Evolutionary conservation across 2,797 vertebrate species (phyloP).

Genomic region (Sebastes flavidus): DNA sequence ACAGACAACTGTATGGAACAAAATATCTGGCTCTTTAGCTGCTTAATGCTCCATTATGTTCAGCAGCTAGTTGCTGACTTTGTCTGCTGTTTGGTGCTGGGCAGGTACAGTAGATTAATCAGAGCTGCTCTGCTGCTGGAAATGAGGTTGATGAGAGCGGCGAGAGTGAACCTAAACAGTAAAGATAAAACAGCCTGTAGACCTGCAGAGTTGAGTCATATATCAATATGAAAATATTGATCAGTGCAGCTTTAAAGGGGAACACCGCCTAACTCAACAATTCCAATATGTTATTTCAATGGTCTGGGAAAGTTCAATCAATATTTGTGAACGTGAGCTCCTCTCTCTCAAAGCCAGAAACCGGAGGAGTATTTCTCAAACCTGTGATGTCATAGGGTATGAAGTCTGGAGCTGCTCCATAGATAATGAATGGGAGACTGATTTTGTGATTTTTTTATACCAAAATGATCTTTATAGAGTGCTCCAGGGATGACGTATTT

Average conservation of each 20-base stretch:
- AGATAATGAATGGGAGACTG: background rate
- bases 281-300: too few relatives aligned
- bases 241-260: background rate
- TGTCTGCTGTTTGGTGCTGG: background rate
- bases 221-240: background rate
- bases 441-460: too few relatives aligned
- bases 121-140: background rate
- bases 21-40: background rate
- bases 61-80: too few relatives aligned
- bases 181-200: background rate
- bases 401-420: background rate
- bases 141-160: background rate
- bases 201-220: background rate
- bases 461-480: too few relatives aligned
- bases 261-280: too few relatives aligned
- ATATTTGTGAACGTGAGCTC: background rate
- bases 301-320: background rate
- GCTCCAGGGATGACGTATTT: too few relatives aligned
- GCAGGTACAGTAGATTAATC: background rate
- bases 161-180: background rate
- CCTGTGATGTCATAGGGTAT: background rate
- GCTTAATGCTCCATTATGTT: background rate
- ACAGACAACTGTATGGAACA: constrained; percentile 25
- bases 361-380: accelerated
- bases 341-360: too few relatives aligned